phyloP scores from a whole-genome alignment of 53 echinoderm and acorn worm genomes.

The Pentamera pediparva region DNA sequence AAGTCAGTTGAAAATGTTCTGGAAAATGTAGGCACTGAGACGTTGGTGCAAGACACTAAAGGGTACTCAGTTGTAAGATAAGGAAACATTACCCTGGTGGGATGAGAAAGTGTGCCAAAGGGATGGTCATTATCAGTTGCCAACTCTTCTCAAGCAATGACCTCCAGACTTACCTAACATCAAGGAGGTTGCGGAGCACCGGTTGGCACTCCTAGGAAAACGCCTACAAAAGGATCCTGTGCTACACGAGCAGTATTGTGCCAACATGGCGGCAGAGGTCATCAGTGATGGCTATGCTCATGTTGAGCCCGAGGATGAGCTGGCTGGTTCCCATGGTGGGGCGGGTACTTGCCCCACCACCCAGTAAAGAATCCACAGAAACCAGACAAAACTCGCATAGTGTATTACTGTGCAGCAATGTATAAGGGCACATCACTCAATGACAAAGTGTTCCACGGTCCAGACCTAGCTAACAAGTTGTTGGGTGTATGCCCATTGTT shows the following conservation, averaged over 20 bases:
- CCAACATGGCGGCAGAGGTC: constrained; percentile 18
- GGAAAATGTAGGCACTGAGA: not conserved
- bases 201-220: constrained; percentile 3
- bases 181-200: constrained; percentile 10
- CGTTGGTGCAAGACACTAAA: not conserved
- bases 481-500: no score
- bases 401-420: constrained; percentile 10
- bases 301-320: not conserved
- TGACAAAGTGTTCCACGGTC: constrained; percentile 15
- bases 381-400: constrained; percentile 17
- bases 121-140: constrained; percentile 35
- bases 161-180: constrained; percentile 25
- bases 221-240: constrained; percentile 2
- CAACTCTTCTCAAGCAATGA: constrained; percentile 15
- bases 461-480: constrained; percentile 50
- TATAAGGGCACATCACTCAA: not conserved
- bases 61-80: constrained; percentile 29
- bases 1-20: constrained; percentile 4
- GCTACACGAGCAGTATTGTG: constrained; percentile 6
- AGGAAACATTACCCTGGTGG: constrained; percentile 14
- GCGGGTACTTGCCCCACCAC: constrained; percentile 37
- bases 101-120: not conserved
- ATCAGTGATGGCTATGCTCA: constrained; percentile 3
- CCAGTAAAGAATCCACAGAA: constrained; percentile 18
- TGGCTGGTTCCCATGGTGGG: not conserved